Percentiles rank a stretch among this genome's conserved stretches.
These are phyloP conservation scores for Stenoptilia bipunctidactyla DNA, from an alignment of 2,888 invertebrate species.

Conservation along the genomic window DNA sequence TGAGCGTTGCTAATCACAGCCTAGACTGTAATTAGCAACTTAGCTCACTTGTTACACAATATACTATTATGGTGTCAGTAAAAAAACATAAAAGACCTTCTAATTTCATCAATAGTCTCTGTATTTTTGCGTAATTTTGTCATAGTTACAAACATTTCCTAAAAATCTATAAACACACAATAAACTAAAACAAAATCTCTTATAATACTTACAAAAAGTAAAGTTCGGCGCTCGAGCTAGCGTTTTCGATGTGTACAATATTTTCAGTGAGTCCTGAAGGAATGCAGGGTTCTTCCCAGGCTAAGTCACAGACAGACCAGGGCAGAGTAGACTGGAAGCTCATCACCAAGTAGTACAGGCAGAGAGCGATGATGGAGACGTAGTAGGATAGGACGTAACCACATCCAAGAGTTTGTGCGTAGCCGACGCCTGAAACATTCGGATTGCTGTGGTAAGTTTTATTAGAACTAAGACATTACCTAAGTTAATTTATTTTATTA, in stretches of 20 bases:
- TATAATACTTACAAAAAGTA: constrained; percentile 64
- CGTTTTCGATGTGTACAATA: constrained; percentile 20
- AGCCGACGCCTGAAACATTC: constrained; percentile 71
- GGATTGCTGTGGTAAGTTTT: too few relatives aligned
- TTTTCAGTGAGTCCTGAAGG: constrained; percentile 36
- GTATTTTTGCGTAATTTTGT: too few relatives aligned
- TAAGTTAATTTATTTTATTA: too few relatives aligned
- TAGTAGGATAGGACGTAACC: constrained; percentile 81
- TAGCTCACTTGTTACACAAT: too few relatives aligned
- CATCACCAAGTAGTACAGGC: constrained; percentile 78
- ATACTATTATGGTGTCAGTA: too few relatives aligned
- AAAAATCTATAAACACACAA: too few relatives aligned
- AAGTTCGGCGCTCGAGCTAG: constrained; percentile 69
- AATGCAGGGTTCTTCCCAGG: constrained; percentile 60
- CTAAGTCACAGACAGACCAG: constrained; percentile 76
- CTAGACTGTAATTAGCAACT: too few relatives aligned
- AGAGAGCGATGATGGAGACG: constrained; percentile 79
- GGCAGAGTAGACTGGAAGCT: constrained; percentile 80
- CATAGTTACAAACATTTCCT: background rate
- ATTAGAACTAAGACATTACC: too few relatives aligned
- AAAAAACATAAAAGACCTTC: too few relatives aligned
- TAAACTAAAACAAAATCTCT: too few relatives aligned
- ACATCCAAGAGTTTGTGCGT: constrained; percentile 74
- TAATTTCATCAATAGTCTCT: too few relatives aligned
- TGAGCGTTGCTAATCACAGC: too few relatives aligned